Percentiles rank a stretch among this genome's conserved stretches.
Evolutionary conservation across 2,888 invertebrate genomes (phyloP).

Genomic region (Ophonus ardosiacus): DNA sequence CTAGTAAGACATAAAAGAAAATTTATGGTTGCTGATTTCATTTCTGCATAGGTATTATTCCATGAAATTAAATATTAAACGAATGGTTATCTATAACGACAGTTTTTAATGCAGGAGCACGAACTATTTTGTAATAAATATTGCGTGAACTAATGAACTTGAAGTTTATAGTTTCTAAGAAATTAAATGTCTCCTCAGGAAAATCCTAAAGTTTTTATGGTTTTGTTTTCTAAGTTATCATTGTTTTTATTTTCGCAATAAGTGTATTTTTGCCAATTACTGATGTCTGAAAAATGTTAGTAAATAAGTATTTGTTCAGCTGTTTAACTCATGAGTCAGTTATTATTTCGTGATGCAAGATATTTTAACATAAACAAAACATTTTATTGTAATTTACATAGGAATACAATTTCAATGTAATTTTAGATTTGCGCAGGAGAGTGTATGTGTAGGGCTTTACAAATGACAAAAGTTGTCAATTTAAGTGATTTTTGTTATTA

Average conservation of each 20-base stretch:
- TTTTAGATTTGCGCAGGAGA: too few relatives aligned
- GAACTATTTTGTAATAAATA: neutral
- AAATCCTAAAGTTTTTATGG: neutral
- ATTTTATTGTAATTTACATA: neutral
- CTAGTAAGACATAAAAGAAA: too few relatives aligned
- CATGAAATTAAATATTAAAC: too few relatives aligned
- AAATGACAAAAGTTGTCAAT: too few relatives aligned
- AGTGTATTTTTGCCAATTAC: neutral
- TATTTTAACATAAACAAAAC: neutral
- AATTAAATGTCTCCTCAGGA: neutral
- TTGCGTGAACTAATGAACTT: neutral
- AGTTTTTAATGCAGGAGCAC: neutral
- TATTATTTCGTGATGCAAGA: neutral
- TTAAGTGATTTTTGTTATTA: too few relatives aligned
- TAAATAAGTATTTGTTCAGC: neutral
- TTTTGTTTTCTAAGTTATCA: neutral
- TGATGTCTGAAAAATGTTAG: neutral
- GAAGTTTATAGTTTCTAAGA: neutral
- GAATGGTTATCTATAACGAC: neutral
- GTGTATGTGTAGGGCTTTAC: too few relatives aligned
- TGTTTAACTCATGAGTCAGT: neutral
- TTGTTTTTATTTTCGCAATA: neutral
- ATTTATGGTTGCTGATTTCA: too few relatives aligned
- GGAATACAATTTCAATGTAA: too few relatives aligned
- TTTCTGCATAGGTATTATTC: too few relatives aligned